Base-by-base conservation (phyloP, 2,888 invertebrate genomes). In the Plebejus melissa region DNA sequence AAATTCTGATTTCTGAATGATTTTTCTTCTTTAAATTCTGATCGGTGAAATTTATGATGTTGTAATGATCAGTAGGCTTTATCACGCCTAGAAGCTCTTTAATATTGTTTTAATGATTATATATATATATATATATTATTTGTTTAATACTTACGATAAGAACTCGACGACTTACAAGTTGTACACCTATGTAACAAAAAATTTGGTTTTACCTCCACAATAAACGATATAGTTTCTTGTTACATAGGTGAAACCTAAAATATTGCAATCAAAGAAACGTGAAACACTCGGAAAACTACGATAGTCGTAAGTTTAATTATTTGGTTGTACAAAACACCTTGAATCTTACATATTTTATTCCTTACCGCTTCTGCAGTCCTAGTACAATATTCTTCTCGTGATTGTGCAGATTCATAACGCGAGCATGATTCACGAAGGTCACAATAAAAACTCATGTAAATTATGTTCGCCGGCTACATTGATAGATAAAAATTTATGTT, bases 361-460 rank as follows among this genome's bases (percentile, higher is more conserved):
- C 1, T 41, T 4, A 16, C 13, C 28, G 16, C 50, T 72, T 54
- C 28, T 54, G 72, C 22, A 16, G 16, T 50, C 72, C 72, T 54
- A 54, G 72, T 72, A 72, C 50, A 50, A 54, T 54, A 72, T 54
- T 50, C 9, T 11, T 71, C 54, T 32, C 72, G 50, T 46, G 50
- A 50, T 28, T 50, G 46, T 72, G 50, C 50, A 72, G 71, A 71
- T 41, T 71, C 71, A 46, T 72, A 32, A 72, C 32, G 72, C 72
- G 32, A 72, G 50, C 50, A 54, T 72, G 72, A 54, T 50, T 72
- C 32, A 32, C 54, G 72, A 50, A 72, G 50, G 72, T 72, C 50
- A 28, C 72, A 50, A 72, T 72, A 72, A 72, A 72, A 72, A 72
- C 72, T 72, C 72, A 54, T 72, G 72, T 72, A 72, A 71, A 71